These are phyloP conservation scores for Amphimallon solstitiale DNA, from an alignment of 2,888 invertebrate species.

Conservation along the genomic window DNA sequence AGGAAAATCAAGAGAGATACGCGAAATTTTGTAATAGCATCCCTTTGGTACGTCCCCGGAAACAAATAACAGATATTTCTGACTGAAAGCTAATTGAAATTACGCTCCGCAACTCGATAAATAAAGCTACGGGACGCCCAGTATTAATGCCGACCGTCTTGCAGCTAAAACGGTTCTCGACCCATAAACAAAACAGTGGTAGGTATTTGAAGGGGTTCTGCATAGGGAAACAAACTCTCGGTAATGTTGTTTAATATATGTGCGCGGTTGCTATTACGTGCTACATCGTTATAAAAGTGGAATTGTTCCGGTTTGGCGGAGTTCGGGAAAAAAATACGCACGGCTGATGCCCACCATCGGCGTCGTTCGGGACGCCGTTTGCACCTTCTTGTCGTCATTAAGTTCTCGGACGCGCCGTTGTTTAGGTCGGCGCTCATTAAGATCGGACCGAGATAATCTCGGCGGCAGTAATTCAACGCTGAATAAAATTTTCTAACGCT, in stretches of 20 bases:
- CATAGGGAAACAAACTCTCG: too few species aligned
- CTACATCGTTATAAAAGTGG: too few species aligned
- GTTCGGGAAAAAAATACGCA: neutral
- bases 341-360: neutral
- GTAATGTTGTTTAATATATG: too few species aligned
- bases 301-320: too few species aligned
- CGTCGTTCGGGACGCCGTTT: constrained; percentile 47
- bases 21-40: neutral
- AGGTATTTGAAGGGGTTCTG: neutral
- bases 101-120: constrained; percentile 46
- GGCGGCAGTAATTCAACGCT: constrained; percentile 57
- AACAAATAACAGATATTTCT: constrained; percentile 49
- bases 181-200: constrained; percentile 7
- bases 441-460: constrained; percentile 58
- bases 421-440: constrained; percentile 58
- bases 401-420: constrained; percentile 52
- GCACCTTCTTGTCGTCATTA: constrained; percentile 46
- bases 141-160: constrained; percentile 3
- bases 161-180: neutral
- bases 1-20: neutral
- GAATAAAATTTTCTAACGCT: constrained; percentile 41
- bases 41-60: constrained; percentile 19
- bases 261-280: too few species aligned
- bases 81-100: constrained; percentile 54
- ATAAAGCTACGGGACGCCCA: constrained; percentile 16